Conservation (phyloP, 2,797 vertebrate species). For the Arctocebus calabarensis region DNA sequence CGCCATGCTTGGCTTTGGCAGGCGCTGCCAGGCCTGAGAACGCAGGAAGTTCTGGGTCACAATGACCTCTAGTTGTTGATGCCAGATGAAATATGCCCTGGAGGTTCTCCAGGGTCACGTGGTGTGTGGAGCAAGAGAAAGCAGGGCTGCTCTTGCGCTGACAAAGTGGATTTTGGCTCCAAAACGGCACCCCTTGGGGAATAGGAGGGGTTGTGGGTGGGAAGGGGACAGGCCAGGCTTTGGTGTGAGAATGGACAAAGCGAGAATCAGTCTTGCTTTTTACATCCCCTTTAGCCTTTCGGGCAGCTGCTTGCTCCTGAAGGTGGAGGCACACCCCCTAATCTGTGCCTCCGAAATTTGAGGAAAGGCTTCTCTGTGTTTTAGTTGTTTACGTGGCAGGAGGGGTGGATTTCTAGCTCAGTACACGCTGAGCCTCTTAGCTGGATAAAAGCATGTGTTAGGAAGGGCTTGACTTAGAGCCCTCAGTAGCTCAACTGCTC, state of each 20-base stretch:
- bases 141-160: slow-evolving; percentile 73
- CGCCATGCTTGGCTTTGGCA: slow-evolving; percentile 75
- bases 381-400: background rate
- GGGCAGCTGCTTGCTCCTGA: slow-evolving; percentile 38
- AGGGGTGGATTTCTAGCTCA: background rate
- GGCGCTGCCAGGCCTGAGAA: slow-evolving; percentile 70
- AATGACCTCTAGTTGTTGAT: slow-evolving; percentile 79
- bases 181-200: slow-evolving; percentile 66
- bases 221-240: background rate
- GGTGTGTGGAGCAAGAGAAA: slow-evolving; percentile 79
- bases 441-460: background rate
- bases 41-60: slow-evolving; percentile 83
- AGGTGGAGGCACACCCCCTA: background rate
- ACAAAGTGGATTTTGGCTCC: slow-evolving; percentile 82
- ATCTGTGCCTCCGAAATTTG: background rate
- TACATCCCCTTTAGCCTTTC: background rate
- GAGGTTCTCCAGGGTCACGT: slow-evolving; percentile 83
- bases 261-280: slow-evolving; percentile 17
- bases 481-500: background rate
- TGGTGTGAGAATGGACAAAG: slow-evolving; percentile 48
- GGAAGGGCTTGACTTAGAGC: background rate
- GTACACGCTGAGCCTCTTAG: background rate
- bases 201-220: slow-evolving; percentile 60
- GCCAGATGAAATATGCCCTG: slow-evolving; percentile 85
- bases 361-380: background rate